Evolutionary conservation across 2,797 vertebrate species (phyloP), one percentile per base, ranked within the genome.

Genomic region (Triplophysa bombifrons): DNA sequence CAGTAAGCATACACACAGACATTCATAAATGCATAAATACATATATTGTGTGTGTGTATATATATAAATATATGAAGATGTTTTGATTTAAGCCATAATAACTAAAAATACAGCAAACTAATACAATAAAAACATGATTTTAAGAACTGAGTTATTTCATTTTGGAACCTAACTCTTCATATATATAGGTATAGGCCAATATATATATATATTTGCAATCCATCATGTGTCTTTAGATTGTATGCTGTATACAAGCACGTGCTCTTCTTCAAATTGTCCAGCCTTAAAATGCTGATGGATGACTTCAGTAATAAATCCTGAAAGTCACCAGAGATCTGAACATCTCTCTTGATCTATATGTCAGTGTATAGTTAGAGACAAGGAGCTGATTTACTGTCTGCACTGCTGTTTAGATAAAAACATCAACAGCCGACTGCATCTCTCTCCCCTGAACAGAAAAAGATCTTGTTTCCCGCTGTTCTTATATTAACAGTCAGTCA

Each of bases 401-500:
- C 66, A 64, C 76, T 71, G 80, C 69, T 58, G 48, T 82, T 79
- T 72, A 56, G 75, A 80, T 77, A 85, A 79, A 78, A 79, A 76
- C 72, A 76, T 80, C 61, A 71, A 64, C 73, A 75, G 74, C 58
- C 48, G 19, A 60, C 70, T 66, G 67, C 68, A 60, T 77, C 51
- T 63, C 27, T 55, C 69, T 76, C 50, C 48, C 50, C 48, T 11
- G 20, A 38, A 70, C 44, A 22, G 11, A 80, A 68, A 51, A 20
- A 72, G 51, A 77, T 83, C 69, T 75, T 81, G 72, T 83, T 86
- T 75, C 66, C 77, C 12, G 55, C 82, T 60, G 38, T 78, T 77
- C 53, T 76, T 30, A 41, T 65, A 14, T 72, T 74, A 83, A 55
- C 51, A 20, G 8, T 44, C 63, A 46, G n/a, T 74, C 48, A 66